Evolutionary conservation across 2,888 invertebrate species (phyloP), one percentile per base, ranked within the genome.

Genomic region (Cheilosia grossa): DNA sequence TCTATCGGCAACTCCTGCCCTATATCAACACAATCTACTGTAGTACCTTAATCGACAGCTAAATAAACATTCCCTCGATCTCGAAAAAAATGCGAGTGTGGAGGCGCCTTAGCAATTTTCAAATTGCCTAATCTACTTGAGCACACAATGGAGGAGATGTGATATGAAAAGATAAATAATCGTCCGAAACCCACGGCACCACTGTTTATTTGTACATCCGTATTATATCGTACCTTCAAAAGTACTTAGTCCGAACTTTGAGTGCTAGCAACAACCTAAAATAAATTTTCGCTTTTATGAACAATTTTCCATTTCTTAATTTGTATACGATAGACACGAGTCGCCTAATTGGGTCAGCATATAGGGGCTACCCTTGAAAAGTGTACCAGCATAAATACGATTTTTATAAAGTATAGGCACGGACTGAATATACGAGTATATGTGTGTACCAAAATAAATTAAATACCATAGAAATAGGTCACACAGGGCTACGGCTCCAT

Each of bases 301-400:
- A 51, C 19, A 63, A 78, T 24, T 53, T 69, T 69, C 63, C 63
- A 63, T 70, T 54, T 49, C 37, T 54, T 63, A 56, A 78, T 78
- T 78, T 78, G 63, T 78, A 69, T 78, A 78, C 64, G 24, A 63
- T 69, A 78, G 33, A 27, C 74, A 56, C 42, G 78, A 63, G 40
- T 44, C 24, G 63, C 44, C 59, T 64, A 79, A 79, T 79, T 79
- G 59, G 78, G 78, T 72, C 78, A 64, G 44, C 30, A 19, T 19
- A 19, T 40, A 56, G 58, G 69, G 24, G 78, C 21, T 64, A 64
- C 30, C 78, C 70, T 79, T 79, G 78, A 79, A 79, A 79, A 79
- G 58, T 49, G 49, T 42, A 77, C 42, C 54, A 30, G 42, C 24
- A 37, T 19, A 44, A 1, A 27, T 27, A 27, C 17, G 17, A 13